These are phyloP conservation scores for Mechanitis mazaeus DNA, from an alignment of 2,888 invertebrate species.

Conservation along the genomic window DNA sequence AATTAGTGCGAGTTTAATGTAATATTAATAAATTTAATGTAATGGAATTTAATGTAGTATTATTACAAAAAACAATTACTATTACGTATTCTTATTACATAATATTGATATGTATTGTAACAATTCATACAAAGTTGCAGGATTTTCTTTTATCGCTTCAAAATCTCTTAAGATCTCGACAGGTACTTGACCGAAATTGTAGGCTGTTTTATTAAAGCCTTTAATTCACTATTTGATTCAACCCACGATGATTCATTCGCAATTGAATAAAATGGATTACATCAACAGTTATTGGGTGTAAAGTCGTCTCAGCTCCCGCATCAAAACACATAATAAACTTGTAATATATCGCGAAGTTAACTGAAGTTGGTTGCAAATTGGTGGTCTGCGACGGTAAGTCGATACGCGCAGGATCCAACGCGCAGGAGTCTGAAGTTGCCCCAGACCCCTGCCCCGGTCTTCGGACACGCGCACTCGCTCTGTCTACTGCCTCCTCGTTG, in stretches of 20 bases:
- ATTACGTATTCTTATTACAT: too few relatives aligned
- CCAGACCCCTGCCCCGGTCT: constrained; percentile 44
- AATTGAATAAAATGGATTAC: constrained; percentile 5
- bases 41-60: too few relatives aligned
- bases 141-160: constrained; percentile 1
- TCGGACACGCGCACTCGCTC: constrained; percentile 48
- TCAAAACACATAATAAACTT: background rate
- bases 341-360: background rate
- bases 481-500: constrained; percentile 41
- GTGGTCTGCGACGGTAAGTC: constrained; percentile 37
- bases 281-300: constrained; percentile 4
- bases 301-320: constrained; percentile 1
- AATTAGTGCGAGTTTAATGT: too few relatives aligned
- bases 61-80: too few relatives aligned
- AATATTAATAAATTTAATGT: too few relatives aligned
- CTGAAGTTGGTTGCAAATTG: constrained; percentile 52
- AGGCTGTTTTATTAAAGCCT: too few relatives aligned
- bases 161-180: constrained; percentile 9
- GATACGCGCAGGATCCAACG: constrained; percentile 52
- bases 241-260: background rate
- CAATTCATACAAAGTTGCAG: background rate
- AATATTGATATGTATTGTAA: background rate
- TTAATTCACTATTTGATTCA: constrained; percentile 8
- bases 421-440: constrained; percentile 59
- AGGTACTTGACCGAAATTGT: constrained; percentile 13